These are phyloP conservation scores for Drosophila simulans DNA, from an alignment of 1,140 invertebrate species.

Conservation along the genomic window DNA sequence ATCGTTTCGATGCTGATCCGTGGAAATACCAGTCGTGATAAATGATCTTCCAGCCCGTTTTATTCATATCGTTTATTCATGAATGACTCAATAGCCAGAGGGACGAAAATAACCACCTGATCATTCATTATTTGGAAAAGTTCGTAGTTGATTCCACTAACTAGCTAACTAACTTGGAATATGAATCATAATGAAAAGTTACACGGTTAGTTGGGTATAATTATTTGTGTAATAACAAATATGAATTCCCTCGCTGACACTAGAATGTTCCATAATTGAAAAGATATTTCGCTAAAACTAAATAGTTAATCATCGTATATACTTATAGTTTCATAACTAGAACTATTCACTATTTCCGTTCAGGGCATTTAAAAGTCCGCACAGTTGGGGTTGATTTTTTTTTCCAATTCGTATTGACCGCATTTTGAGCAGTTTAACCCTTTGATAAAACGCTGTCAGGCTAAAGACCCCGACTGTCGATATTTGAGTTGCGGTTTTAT, in stretches of 20 bases:
- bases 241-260: background rate
- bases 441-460: constrained; percentile 31
- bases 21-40: constrained; percentile 11
- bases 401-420: constrained; percentile 11
- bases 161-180: background rate
- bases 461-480: constrained; percentile 26
- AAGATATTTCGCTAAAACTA: background rate
- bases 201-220: background rate
- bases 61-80: constrained; percentile 7
- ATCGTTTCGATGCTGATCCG: background rate
- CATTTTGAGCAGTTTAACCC: constrained; percentile 20
- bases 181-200: constrained; percentile 2
- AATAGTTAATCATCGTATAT: background rate
- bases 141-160: background rate
- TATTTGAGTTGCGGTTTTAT: constrained; percentile 24
- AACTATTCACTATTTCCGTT: too few species aligned
- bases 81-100: constrained; percentile 13
- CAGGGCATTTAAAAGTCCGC: constrained; percentile 20
- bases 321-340: background rate
- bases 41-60: background rate
- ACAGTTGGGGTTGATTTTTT: background rate
- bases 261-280: background rate
- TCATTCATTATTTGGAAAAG: background rate
- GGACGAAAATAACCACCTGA: background rate
- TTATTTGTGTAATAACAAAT: background rate